phyloP scores from a whole-genome alignment of 2,888 invertebrate species.

The Callinectes sapidus region DNA sequence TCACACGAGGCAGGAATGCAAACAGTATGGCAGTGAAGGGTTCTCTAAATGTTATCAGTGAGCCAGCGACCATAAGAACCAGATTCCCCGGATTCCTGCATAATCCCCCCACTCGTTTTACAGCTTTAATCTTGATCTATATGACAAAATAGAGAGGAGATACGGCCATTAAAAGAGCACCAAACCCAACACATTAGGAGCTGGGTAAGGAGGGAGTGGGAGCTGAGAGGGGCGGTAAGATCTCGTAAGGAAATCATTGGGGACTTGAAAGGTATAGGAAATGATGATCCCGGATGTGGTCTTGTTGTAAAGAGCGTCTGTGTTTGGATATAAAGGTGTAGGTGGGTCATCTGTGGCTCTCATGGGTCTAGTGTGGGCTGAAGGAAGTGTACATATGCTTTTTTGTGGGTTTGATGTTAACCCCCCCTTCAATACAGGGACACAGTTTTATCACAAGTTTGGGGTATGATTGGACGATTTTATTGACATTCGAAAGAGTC shows the following conservation, averaged over 20 bases:
- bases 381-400: neutral
- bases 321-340: neutral
- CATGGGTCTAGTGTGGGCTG: neutral
- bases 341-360: neutral
- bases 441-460: too few relatives aligned
- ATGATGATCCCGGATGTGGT: neutral
- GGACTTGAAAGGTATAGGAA: neutral
- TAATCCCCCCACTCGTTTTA: neutral
- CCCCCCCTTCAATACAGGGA: too few relatives aligned
- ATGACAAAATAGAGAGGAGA: constrained; percentile 35
- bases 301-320: neutral
- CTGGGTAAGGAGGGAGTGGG: neutral
- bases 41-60: constrained; percentile 23
- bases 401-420: neutral
- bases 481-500: too few relatives aligned
- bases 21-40: neutral
- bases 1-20: neutral
- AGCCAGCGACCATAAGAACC: neutral
- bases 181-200: constrained; percentile 26
- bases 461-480: too few relatives aligned
- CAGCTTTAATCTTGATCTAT: constrained; percentile 35
- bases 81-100: neutral
- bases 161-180: constrained; percentile 15
- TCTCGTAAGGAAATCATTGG: constrained; percentile 18
- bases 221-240: neutral